These are phyloP conservation scores for Speoplatyrhinus poulsoni DNA, from an alignment of 2,113 vertebrate species.

Conservation along the genomic window DNA sequence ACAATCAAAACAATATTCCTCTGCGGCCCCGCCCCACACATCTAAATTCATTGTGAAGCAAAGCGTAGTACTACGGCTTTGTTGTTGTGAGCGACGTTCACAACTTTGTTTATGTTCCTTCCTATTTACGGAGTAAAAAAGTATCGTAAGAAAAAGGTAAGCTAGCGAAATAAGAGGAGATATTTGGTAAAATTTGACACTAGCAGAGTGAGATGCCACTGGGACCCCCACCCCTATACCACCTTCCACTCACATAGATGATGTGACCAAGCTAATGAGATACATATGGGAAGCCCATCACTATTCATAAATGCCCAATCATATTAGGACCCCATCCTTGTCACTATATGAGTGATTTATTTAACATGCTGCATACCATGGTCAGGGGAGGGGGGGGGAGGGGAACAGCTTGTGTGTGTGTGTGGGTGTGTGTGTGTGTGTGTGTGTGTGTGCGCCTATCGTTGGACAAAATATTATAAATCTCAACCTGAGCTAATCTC, in stretches of 20 bases:
- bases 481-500: constrained; percentile 36
- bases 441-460: background rate
- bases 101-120: too few species aligned
- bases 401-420: background rate
- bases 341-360: constrained; percentile 16
- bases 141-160: too few species aligned
- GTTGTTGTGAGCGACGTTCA: too few species aligned
- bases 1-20: too few species aligned
- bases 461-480: constrained; percentile 31
- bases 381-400: background rate
- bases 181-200: too few species aligned
- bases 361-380: constrained; percentile 4
- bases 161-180: too few species aligned
- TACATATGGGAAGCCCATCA: constrained; percentile 47
- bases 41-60: too few species aligned
- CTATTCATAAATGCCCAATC: background rate
- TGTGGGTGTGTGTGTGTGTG: background rate
- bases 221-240: background rate
- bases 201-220: too few species aligned
- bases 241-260: constrained; percentile 20
- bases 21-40: too few species aligned
- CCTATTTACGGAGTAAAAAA: too few species aligned
- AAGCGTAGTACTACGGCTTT: too few species aligned
- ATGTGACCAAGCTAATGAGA: constrained; percentile 56
- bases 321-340: background rate